Percentiles rank a stretch among this genome's conserved stretches.
phyloP scores from a whole-genome alignment of 2,888 invertebrate species.

The Acanthosoma haemorrhoidale region DNA sequence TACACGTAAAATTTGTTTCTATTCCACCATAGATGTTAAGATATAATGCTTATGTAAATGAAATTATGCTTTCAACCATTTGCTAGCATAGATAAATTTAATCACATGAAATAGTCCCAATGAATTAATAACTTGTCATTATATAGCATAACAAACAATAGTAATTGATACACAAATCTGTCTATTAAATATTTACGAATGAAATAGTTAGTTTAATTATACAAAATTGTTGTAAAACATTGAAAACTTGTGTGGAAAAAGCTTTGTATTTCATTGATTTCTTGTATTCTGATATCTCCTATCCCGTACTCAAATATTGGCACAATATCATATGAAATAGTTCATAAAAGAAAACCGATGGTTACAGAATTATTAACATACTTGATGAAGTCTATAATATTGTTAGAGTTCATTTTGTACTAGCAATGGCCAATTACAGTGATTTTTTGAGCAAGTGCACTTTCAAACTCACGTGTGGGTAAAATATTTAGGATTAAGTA shows the following conservation, averaged over 20 bases:
- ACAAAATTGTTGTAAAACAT: neutral
- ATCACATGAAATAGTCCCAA: neutral
- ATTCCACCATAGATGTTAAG: no score
- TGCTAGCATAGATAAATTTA: neutral
- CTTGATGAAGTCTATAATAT: neutral
- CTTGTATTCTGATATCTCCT: no score
- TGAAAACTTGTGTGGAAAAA: neutral
- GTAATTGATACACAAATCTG: neutral
- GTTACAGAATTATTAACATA: neutral
- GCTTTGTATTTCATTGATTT: neutral
- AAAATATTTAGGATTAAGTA: neutral
- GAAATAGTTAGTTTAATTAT: neutral
- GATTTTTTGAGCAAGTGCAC: neutral
- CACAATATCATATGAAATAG: no score
- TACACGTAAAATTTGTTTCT: no score
- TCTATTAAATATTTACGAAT: neutral
- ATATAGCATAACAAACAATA: neutral
- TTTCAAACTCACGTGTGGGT: neutral
- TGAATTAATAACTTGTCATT: neutral
- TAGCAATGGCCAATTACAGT: neutral
- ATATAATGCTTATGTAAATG: no score
- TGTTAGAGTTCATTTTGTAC: neutral
- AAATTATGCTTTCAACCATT: no score
- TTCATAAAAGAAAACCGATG: no score
- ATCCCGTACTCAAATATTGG: no score